Evolutionary conservation across 1,140 invertebrate genomes (phyloP).

Genomic region (Zaprionus nigranus): DNA sequence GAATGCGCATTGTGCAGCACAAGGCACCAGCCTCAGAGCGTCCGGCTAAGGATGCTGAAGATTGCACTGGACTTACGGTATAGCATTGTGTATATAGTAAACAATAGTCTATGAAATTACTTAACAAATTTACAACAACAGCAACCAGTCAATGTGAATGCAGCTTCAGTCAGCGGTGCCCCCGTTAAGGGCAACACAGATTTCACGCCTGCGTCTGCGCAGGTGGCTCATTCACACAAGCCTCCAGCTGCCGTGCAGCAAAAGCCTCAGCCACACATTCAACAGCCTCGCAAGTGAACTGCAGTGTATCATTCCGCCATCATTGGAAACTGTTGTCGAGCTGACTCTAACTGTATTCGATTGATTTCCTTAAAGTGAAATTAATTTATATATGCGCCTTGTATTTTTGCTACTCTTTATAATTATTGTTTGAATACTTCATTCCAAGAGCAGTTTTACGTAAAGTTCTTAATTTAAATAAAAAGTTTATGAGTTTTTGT

Average conservation of each 20-base stretch:
- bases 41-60: slow-evolving; percentile 86
- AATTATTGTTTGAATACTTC: slow-evolving; percentile 40
- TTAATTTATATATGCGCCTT: slow-evolving; percentile 53
- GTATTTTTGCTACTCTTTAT: slow-evolving; percentile 53
- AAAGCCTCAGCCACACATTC: slow-evolving; percentile 87
- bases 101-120: slow-evolving; percentile 66
- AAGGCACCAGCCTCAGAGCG: slow-evolving; percentile 89
- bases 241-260: slow-evolving; percentile 87
- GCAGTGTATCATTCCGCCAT: background rate
- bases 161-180: slow-evolving; percentile 91
- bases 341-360: slow-evolving; percentile 57
- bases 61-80: slow-evolving; percentile 84
- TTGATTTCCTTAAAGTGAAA: slow-evolving; percentile 34
- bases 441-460: slow-evolving; percentile 64
- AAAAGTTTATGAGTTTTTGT: slow-evolving; percentile 50
- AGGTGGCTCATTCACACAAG: slow-evolving; percentile 90
- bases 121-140: slow-evolving; percentile 31
- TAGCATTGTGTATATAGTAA: background rate
- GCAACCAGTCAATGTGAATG: slow-evolving; percentile 87
- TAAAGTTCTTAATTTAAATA: slow-evolving; percentile 50
- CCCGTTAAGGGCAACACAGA: slow-evolving; percentile 92
- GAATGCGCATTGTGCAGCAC: slow-evolving; percentile 96
- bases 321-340: slow-evolving; percentile 9
- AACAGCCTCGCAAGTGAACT: slow-evolving; percentile 91
- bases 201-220: slow-evolving; percentile 94